Base-by-base conservation (phyloP, 2,113 vertebrate genomes). In the Rhadina sibilatrix region DNA sequence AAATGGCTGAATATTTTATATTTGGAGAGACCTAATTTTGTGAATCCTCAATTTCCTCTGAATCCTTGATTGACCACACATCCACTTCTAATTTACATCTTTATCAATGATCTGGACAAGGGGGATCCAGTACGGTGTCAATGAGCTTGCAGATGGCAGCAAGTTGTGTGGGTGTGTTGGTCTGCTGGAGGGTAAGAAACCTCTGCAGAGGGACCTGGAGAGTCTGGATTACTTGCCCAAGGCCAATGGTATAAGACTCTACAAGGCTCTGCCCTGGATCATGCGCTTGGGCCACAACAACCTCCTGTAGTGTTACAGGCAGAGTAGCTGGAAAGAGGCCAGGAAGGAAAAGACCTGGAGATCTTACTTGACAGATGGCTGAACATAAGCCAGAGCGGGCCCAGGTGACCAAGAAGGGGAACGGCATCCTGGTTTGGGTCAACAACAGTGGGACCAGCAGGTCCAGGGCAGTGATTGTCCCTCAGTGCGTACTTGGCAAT, bases 41-140 rank as follows among this genome's bases (percentile, higher is more conserved):
- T 24, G 19, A 85, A 75, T 68, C 15, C 4, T 13, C 31, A 33
- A 1, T 61, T 87, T 87, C 5, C 4, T 9, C 46, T 56, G 37
- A 83, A 52, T 3, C 0, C 7, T 83, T 88, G 57, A 52, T 56
- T 69, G 30, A 52, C 8, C 4, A 37, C 27, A 74, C 10, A 60
- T 46, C 18, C 17, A 38, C 9, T 69, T 75, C 24, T 81, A 7
- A 25, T 54, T 56, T 61, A 33, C 33, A 61, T 50, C 42, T 80
- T 76, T 66, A 70, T 47, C 28, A 35, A 11, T 4, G 7, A 40
- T 47, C 16, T 83, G 54, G 14, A 64, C 1, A 3, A 66, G 4
- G 5, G 4, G 5, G 5, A 50, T 24, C 3, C 6, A 72, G 24
- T 14, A 5, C 0, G 1, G 15, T 23, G 5, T 33, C 61, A 46